Conservation (phyloP, 2,797 vertebrate genomes). For the Melanotaenia nigrans region DNA sequence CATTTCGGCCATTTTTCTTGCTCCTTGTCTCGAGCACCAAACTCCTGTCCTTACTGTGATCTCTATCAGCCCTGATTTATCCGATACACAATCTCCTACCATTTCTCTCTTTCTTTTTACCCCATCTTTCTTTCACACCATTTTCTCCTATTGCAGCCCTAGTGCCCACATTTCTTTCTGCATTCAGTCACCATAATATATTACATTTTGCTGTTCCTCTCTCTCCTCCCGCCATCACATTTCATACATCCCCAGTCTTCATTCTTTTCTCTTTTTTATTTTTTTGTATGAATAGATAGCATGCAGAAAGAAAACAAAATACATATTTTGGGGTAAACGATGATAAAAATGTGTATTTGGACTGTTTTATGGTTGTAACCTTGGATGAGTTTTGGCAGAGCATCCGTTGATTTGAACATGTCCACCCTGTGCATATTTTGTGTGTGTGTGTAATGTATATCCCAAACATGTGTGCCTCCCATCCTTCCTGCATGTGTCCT, state of each 20-base stretch:
- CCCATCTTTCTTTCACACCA: not conserved
- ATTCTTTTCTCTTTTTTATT: not conserved
- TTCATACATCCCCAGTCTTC: not conserved
- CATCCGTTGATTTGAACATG: constrained; percentile 25
- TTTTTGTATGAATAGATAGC: not conserved
- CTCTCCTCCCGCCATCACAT: not conserved
- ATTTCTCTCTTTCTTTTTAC: constrained; percentile 25
- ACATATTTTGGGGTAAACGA: not conserved
- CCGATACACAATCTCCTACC: constrained; percentile 55
- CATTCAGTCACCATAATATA: constrained; percentile 23
- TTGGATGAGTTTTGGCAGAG: not conserved
- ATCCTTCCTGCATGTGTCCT: constrained; percentile 49
- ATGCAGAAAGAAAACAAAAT: constrained; percentile 11
- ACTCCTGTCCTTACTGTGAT: constrained; percentile 66
- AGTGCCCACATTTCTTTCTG: constrained; percentile 7
- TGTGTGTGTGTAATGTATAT: constrained; percentile 33
- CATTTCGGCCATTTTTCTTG: constrained; percentile 67
- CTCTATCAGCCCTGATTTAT: constrained; percentile 80
- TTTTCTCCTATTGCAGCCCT: not conserved
- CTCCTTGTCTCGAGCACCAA: constrained; percentile 50
- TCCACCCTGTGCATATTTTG: constrained; percentile 12
- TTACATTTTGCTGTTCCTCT: constrained; percentile 8
- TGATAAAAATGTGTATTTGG: not conserved
- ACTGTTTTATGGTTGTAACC: not conserved
- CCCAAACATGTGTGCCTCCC: constrained; percentile 43